Evolutionary conservation across 2,113 vertebrate species (phyloP).

Genomic region (Cynocephalus volans): DNA sequence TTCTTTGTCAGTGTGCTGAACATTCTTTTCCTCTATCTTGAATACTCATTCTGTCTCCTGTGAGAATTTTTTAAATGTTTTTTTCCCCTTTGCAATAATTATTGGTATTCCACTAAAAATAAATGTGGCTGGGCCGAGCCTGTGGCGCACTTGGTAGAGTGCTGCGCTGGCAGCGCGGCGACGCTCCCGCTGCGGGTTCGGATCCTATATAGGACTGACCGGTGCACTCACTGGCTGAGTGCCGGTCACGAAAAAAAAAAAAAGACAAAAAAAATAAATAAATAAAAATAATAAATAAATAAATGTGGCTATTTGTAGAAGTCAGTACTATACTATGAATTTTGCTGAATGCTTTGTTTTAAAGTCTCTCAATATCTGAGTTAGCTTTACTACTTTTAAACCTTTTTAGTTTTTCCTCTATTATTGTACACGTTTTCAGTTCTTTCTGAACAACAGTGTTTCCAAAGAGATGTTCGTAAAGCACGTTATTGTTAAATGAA

Average conservation of each 20-base stretch:
- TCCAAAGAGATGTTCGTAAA: neutral
- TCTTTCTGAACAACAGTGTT: neutral
- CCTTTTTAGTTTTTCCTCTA: neutral
- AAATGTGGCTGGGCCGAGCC: conserved; percentile 19
- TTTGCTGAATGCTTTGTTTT: neutral
- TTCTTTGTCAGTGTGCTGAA: neutral
- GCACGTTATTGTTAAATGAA: neutral
- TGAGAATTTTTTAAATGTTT: neutral
- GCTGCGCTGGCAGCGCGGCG: too few species aligned
- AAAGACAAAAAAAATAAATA: too few species aligned
- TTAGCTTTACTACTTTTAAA: neutral
- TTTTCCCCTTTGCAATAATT: neutral
- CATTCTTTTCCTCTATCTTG: neutral
- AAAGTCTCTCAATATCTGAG: neutral
- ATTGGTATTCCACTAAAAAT: conserved; percentile 27
- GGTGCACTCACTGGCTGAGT: too few species aligned
- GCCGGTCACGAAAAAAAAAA: too few species aligned
- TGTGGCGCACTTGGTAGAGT: too few species aligned
- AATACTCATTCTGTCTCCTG: neutral
- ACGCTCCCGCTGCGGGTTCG: too few species aligned
- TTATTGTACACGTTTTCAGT: too few species aligned
- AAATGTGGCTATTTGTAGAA: conserved; percentile 28
- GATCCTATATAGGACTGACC: too few species aligned
- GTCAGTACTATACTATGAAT: neutral
- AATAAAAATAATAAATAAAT: too few species aligned